Conservation (phyloP, 1,140 invertebrate genomes). For the Drosophila azteca region DNA sequence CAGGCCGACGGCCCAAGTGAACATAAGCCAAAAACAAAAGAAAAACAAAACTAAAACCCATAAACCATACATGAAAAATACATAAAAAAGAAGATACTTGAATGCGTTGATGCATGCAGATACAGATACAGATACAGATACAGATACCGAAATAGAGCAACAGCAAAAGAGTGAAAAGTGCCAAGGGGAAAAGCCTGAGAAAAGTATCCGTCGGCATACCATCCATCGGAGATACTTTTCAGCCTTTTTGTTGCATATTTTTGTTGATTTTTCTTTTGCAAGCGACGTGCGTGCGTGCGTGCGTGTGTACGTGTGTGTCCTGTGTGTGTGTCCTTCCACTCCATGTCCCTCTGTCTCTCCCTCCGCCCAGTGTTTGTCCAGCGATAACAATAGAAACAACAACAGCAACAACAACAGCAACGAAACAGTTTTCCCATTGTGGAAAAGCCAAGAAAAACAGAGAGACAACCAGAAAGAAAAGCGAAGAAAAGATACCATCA, state of each 20-base stretch:
- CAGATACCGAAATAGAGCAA: slow-evolving; percentile 11
- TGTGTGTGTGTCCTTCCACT: slow-evolving; percentile 30
- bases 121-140: slow-evolving; percentile 13
- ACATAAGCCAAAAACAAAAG: neutral
- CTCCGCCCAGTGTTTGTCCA: slow-evolving; percentile 43
- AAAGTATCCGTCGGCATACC: slow-evolving; percentile 11
- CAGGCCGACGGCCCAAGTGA: slow-evolving; percentile 2
- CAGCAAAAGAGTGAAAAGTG: slow-evolving; percentile 21
- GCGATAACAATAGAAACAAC: slow-evolving; percentile 30
- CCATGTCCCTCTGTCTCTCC: slow-evolving; percentile 34
- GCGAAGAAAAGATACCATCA: slow-evolving; percentile 50
- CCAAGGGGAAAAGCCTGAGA: neutral
- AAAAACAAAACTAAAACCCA: slow-evolving; percentile 1
- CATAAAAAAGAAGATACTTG: too few species aligned
- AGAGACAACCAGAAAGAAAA: slow-evolving; percentile 1
- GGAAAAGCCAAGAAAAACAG: neutral
- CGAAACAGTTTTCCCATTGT: slow-evolving; percentile 17
- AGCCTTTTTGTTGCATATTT: slow-evolving; percentile 53
- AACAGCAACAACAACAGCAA: slow-evolving; percentile 10
- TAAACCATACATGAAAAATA: slow-evolving; percentile 29
- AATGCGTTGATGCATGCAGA: slow-evolving; percentile 16
- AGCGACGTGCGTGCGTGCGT: slow-evolving; percentile 24
- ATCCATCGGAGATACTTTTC: slow-evolving; percentile 32
- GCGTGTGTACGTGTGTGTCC: slow-evolving; percentile 20
- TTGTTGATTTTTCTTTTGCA: slow-evolving; percentile 47